Evolutionary conservation across 2,797 vertebrate genomes (phyloP).

Genomic region (Gastrophryne carolinensis): DNA sequence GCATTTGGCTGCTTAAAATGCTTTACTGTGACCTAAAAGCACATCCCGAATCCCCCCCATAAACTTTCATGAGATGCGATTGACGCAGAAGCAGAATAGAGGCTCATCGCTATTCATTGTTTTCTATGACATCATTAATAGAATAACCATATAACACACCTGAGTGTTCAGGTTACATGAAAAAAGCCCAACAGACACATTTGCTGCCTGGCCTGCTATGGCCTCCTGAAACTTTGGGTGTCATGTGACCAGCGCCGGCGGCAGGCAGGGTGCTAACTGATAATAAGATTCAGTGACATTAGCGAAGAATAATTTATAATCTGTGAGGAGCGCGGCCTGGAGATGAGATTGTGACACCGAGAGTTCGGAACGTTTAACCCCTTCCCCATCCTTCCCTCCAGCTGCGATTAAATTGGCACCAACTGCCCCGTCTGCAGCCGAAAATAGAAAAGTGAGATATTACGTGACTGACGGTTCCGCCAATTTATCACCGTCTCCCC

Average conservation of each 20-base stretch:
- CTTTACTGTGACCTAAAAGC: no score
- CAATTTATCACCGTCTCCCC: background rate
- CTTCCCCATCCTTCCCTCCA: background rate
- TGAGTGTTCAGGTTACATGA: no score
- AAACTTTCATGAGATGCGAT: no score
- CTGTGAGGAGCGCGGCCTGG: slow-evolving; percentile 3
- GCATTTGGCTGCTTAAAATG: no score
- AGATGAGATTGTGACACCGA: background rate
- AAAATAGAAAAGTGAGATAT: slow-evolving; percentile 17
- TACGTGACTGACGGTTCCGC: background rate
- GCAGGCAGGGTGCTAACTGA: slow-evolving; percentile 13
- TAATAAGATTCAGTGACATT: slow-evolving; percentile 22
- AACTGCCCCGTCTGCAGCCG: background rate
- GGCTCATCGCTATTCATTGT: no score
- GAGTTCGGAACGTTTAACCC: background rate
- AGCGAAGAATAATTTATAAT: slow-evolving; percentile 27
- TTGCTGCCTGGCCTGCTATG: no score
- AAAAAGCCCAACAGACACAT: no score
- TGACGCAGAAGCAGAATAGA: no score
- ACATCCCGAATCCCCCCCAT: no score
- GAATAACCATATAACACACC: no score
- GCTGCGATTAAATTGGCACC: background rate
- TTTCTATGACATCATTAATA: no score
- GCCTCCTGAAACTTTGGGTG: background rate
- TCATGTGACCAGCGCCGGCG: background rate